Percentiles rank a stretch among this genome's conserved stretches.
phyloP scores from a whole-genome alignment of 2,888 invertebrate genomes.

The Allacma fusca region DNA sequence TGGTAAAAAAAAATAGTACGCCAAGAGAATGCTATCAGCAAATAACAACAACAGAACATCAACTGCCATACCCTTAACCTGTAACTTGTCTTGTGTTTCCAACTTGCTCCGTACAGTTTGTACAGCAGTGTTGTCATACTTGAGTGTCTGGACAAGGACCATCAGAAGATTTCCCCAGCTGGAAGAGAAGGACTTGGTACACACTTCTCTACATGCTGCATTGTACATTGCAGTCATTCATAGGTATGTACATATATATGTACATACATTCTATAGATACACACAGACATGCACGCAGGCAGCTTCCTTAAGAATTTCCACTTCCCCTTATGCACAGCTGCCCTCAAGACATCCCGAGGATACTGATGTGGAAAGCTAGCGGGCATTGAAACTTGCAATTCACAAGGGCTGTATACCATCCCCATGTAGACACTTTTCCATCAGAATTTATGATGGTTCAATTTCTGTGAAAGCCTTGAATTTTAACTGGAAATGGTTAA shows the following conservation, averaged over 20 bases:
- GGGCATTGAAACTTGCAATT: no score
- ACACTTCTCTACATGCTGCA: no score
- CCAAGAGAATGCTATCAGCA: not conserved
- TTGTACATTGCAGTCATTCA: no score
- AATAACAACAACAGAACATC: not conserved
- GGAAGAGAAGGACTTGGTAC: no score
- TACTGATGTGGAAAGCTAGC: no score
- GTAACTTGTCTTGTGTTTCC: not conserved
- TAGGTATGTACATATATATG: not conserved
- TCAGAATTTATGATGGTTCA: no score
- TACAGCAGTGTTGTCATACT: not conserved
- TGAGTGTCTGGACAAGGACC: slow-evolving; percentile 22
- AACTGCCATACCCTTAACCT: slow-evolving; percentile 2
- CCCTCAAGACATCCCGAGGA: not conserved
- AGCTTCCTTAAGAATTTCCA: not conserved
- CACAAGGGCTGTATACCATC: no score
- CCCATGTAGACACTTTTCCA: no score
- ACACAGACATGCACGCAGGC: not conserved
- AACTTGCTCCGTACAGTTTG: not conserved
- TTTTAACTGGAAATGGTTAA: no score
- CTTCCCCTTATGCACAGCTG: not conserved
- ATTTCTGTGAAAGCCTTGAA: no score
- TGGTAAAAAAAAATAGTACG: not conserved
- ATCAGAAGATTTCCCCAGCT: slow-evolving; percentile 25
- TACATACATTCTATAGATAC: not conserved